Conservation (phyloP, 2,797 vertebrate species). For the Loriculus beryllinus region DNA sequence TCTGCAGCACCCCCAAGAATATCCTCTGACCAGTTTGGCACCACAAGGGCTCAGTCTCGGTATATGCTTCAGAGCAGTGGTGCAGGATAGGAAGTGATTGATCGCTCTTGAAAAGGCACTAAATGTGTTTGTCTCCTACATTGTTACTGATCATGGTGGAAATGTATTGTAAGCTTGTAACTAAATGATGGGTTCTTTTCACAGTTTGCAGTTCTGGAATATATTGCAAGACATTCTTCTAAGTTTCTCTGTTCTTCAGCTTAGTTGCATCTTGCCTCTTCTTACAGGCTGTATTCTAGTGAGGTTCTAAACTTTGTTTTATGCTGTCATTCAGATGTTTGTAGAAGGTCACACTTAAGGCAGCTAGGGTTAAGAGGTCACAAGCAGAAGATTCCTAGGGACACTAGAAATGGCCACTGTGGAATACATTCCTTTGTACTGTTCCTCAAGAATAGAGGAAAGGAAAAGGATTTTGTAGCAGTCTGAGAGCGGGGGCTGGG, state of each 20-base stretch:
- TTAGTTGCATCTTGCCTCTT: not conserved
- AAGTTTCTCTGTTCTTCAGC: not conserved
- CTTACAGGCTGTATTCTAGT: not conserved
- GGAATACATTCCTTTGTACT: not conserved
- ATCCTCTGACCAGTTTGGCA: not conserved
- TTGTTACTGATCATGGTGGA: not conserved
- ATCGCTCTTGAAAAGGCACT: not conserved
- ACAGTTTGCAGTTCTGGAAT: not conserved
- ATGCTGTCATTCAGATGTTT: not conserved
- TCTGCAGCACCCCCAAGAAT: not conserved
- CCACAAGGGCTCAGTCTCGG: not conserved
- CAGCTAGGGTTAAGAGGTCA: not conserved
- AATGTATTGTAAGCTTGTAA: not conserved
- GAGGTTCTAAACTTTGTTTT: not conserved
- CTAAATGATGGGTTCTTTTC: not conserved
- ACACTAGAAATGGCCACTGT: not conserved
- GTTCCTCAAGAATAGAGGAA: not conserved
- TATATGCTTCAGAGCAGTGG: not conserved
- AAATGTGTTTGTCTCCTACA: not conserved
- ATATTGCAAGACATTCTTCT: not conserved
- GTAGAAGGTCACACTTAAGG: not conserved
- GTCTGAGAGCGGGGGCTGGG: not conserved
- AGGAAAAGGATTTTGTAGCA: slow-evolving; percentile 6
- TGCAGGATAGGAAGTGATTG: not conserved
- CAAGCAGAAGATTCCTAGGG: not conserved